Percentiles rank a stretch among this genome's conserved stretches.
phyloP scores from a whole-genome alignment of 1,140 invertebrate genomes.

The Choristoneura fumiferana region DNA sequence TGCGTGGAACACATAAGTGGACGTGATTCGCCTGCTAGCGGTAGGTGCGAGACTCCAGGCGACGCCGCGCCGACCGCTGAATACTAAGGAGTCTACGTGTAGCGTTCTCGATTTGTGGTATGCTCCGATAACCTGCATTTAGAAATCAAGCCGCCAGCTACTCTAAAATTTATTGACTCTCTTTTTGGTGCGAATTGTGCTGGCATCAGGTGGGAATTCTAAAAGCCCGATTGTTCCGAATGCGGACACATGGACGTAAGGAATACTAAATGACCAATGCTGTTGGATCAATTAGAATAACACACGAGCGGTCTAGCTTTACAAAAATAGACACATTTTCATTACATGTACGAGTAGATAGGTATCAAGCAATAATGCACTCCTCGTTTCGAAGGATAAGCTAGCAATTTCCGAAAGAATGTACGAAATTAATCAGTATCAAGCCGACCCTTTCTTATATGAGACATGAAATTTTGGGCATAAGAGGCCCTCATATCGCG shows the following conservation, averaged over 20 bases:
- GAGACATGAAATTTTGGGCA: conserved; percentile 47
- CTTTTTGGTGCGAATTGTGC: conserved; percentile 55
- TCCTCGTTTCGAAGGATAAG: conserved; percentile 34
- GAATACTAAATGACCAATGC: conserved; percentile 40
- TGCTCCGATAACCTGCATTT: conserved; percentile 75
- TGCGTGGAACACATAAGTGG: conserved; percentile 75
- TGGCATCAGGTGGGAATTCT: conserved; percentile 50
- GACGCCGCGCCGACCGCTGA: conserved; percentile 53
- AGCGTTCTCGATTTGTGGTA: conserved; percentile 69
- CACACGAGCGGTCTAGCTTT: conserved; percentile 18
- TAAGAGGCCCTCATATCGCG: conserved; percentile 60
- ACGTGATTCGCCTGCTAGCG: conserved; percentile 67
- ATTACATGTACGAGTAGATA: neutral
- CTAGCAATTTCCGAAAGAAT: conserved; percentile 34
- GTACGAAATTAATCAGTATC: conserved; percentile 47
- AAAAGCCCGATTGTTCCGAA: conserved; percentile 43
- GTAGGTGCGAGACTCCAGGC: conserved; percentile 55
- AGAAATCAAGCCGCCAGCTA: conserved; percentile 66
- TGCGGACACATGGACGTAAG: conserved; percentile 47
- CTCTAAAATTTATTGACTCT: conserved; percentile 71
- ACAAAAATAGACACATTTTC: conserved; percentile 31
- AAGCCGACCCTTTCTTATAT: conserved; percentile 49
- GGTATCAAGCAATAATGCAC: conserved; percentile 26
- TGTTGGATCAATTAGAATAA: conserved; percentile 18
- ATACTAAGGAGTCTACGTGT: conserved; percentile 70